Evolutionary conservation across 2,797 vertebrate species (phyloP).

Genomic region (Ctenopoma kingsleyae): DNA sequence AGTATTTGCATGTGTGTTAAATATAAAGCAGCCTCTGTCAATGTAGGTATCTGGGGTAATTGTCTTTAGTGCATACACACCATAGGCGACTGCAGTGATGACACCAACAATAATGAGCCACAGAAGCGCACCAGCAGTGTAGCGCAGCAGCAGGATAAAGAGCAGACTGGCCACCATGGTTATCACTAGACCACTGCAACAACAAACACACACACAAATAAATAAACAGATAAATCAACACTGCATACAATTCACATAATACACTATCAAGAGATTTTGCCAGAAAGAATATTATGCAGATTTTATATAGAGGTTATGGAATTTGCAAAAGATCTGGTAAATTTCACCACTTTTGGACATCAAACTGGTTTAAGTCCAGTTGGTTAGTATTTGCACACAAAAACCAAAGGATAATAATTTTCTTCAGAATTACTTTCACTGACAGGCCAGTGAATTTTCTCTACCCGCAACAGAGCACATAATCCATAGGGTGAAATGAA

Average conservation of each 20-base stretch:
- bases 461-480: neutral
- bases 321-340: neutral
- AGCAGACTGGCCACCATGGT: conserved; percentile 93
- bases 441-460: neutral
- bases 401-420: neutral
- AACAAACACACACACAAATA: conserved; percentile 45
- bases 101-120: conserved; percentile 92
- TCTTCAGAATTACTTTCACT: neutral
- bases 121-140: conserved; percentile 91
- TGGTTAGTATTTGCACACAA: neutral
- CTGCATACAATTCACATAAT: neutral
- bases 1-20: neutral
- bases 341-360: neutral
- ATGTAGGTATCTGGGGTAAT: neutral
- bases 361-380: neutral
- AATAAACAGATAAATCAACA: conserved; percentile 1
- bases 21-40: neutral
- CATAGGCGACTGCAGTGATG: conserved; percentile 89
- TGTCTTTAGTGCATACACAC: conserved; percentile 64
- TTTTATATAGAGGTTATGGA: neutral
- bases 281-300: neutral
- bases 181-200: conserved; percentile 89
- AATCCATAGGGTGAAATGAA: neutral
- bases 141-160: conserved; percentile 93
- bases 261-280: neutral